These are phyloP conservation scores for Apis cerana DNA, from an alignment of 1,140 invertebrate genomes.

Conservation along the genomic window DNA sequence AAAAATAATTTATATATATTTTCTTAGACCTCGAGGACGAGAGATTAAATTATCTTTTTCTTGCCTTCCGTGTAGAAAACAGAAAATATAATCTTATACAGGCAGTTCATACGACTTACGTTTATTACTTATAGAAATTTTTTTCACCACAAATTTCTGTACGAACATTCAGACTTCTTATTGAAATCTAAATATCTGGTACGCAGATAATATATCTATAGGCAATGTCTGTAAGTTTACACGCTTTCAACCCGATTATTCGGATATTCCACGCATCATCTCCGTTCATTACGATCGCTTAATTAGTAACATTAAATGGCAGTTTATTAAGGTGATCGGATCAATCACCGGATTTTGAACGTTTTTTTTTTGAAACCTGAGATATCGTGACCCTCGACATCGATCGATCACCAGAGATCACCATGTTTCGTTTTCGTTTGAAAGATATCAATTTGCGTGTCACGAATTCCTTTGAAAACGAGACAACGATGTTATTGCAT, in stretches of 20 bases:
- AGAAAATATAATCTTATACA: too few relatives aligned
- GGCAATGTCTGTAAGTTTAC: not conserved
- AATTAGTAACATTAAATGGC: constrained; percentile 46
- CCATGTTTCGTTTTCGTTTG: not conserved
- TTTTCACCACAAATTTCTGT: too few relatives aligned
- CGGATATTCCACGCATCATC: not conserved
- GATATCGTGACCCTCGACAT: not conserved
- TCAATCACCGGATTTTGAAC: constrained; percentile 3
- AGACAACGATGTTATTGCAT: not conserved
- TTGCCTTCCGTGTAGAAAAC: too few relatives aligned
- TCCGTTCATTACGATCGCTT: constrained; percentile 31
- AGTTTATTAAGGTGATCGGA: constrained; percentile 31
- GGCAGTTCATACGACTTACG: too few relatives aligned
- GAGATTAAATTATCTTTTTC: too few relatives aligned
- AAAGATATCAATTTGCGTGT: not conserved
- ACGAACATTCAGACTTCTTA: too few relatives aligned
- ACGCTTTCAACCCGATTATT: not conserved
- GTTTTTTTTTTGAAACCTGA: constrained; percentile 8
- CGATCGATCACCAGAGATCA: not conserved
- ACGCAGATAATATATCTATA: not conserved
- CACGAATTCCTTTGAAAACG: not conserved
- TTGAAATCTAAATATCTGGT: too few relatives aligned
- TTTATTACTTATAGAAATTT: too few relatives aligned
- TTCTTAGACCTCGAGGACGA: too few relatives aligned
- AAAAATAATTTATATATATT: too few relatives aligned